phyloP scores from a whole-genome alignment of 2,888 invertebrate species.

The Macrosoma leucophasiata region DNA sequence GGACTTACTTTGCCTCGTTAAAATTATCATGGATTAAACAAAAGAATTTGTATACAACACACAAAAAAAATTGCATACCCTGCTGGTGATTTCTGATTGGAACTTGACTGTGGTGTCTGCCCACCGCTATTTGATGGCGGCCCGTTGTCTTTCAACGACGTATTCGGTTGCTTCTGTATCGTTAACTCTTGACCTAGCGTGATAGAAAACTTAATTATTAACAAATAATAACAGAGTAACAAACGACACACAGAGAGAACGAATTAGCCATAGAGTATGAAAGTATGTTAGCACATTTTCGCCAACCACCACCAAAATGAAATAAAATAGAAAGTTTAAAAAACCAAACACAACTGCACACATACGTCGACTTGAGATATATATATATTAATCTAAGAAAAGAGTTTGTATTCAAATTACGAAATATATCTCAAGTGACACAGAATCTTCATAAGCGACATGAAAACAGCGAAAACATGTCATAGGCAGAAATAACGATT shows the following conservation, averaged over 20 bases:
- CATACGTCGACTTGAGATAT: too few relatives aligned
- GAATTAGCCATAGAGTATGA: constrained; percentile 74
- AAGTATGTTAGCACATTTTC: constrained; percentile 74
- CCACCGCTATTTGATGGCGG: constrained; percentile 66
- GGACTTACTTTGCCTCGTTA: too few relatives aligned
- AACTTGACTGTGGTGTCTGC: constrained; percentile 67
- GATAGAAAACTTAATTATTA: too few relatives aligned
- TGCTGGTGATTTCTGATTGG: constrained; percentile 79
- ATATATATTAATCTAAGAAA: too few relatives aligned
- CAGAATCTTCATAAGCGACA: too few relatives aligned
- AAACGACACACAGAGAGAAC: constrained; percentile 43
- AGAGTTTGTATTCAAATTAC: too few relatives aligned
- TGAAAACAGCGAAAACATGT: too few relatives aligned
- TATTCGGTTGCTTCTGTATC: constrained; percentile 96
- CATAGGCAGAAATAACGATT: too few relatives aligned
- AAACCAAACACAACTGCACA: not conserved
- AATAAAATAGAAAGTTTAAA: constrained; percentile 26
- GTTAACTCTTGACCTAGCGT: constrained; percentile 89
- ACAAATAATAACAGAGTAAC: not conserved
- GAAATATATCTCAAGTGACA: too few relatives aligned
- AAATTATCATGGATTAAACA: too few relatives aligned
- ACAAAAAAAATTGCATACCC: constrained; percentile 82
- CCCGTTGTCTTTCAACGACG: constrained; percentile 86
- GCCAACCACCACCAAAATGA: constrained; percentile 72
- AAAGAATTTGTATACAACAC: not conserved